phyloP scores from a whole-genome alignment of 2,888 invertebrate genomes.

The Mechanitis mazaeus region DNA sequence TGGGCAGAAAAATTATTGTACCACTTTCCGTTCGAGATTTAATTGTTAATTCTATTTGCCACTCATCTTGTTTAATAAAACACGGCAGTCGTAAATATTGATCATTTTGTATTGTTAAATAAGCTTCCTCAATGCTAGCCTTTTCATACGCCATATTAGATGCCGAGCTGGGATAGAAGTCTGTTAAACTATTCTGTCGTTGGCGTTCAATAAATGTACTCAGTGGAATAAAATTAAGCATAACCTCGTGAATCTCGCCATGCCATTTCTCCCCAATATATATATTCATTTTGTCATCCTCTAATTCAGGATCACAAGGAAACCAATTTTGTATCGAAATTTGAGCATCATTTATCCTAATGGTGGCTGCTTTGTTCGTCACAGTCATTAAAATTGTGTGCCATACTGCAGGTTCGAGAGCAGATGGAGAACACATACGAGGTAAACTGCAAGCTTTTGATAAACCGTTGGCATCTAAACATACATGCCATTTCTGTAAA shows the following conservation, averaged over 20 bases:
- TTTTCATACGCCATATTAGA: slow-evolving; percentile 63
- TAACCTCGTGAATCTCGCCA: slow-evolving; percentile 66
- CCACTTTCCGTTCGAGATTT: slow-evolving; percentile 57
- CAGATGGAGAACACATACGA: slow-evolving; percentile 49
- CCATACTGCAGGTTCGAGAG: slow-evolving; percentile 60
- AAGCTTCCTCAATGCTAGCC: slow-evolving; percentile 57
- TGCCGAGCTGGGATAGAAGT: slow-evolving; percentile 46
- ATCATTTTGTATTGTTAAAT: slow-evolving; percentile 46
- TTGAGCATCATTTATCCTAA: slow-evolving; percentile 60
- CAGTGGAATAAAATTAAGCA: slow-evolving; percentile 65
- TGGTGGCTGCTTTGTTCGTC: slow-evolving; percentile 50
- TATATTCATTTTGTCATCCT: slow-evolving; percentile 54
- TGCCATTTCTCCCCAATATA: slow-evolving; percentile 61
- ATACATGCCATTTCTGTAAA: slow-evolving; percentile 64
- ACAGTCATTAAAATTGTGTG: slow-evolving; percentile 59
- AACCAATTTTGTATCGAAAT: slow-evolving; percentile 45
- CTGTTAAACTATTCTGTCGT: slow-evolving; percentile 29
- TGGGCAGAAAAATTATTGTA: slow-evolving; percentile 51
- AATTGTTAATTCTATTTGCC: slow-evolving; percentile 58
- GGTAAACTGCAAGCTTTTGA: slow-evolving; percentile 51
- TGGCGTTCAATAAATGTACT: slow-evolving; percentile 42
- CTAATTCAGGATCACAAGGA: slow-evolving; percentile 59
- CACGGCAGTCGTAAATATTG: slow-evolving; percentile 62
- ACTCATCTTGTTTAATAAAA: slow-evolving; percentile 50
- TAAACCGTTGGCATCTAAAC: slow-evolving; percentile 56